These are phyloP conservation scores for Sebastolobus altivelis DNA, from an alignment of 2,797 vertebrate genomes.

Conservation along the genomic window DNA sequence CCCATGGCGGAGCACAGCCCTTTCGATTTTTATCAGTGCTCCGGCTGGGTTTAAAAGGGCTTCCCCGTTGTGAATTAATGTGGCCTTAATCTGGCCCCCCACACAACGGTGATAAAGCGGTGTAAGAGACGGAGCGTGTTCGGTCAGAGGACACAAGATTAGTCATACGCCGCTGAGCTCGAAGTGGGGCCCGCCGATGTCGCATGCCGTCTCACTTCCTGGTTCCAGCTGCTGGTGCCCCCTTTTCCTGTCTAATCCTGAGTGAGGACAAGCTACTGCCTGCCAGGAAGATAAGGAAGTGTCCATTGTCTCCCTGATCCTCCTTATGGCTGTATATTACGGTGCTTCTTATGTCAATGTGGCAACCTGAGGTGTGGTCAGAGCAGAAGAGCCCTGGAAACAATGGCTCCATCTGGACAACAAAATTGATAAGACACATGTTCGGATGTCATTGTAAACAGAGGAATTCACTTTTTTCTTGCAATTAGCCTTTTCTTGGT, in stretches of 20 bases:
- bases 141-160: constrained; percentile 71
- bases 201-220: constrained; percentile 65
- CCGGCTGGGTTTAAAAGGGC: constrained; percentile 63
- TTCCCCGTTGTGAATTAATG: constrained; percentile 76
- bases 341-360: constrained; percentile 29
- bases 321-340: constrained; percentile 45
- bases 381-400: constrained; percentile 9
- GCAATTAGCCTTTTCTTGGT: not conserved
- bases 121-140: constrained; percentile 49
- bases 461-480: not conserved
- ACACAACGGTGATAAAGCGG: constrained; percentile 61
- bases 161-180: constrained; percentile 71
- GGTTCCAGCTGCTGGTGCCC: constrained; percentile 68
- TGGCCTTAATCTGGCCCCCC: constrained; percentile 75
- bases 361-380: constrained; percentile 47
- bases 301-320: constrained; percentile 69
- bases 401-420: constrained; percentile 66
- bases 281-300: constrained; percentile 70
- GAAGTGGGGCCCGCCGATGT: constrained; percentile 36
- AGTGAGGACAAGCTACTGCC: constrained; percentile 54
- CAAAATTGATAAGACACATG: constrained; percentile 18
- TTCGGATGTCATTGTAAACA: not conserved
- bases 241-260: constrained; percentile 62
- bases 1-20: constrained; percentile 1
- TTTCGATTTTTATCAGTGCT: constrained; percentile 63